A percentile compares a stretch with the other conserved stretches of the same genome.
Evolutionary conservation across 2,888 invertebrate species (phyloP).

Genomic region (Amphipoea oculea): DNA sequence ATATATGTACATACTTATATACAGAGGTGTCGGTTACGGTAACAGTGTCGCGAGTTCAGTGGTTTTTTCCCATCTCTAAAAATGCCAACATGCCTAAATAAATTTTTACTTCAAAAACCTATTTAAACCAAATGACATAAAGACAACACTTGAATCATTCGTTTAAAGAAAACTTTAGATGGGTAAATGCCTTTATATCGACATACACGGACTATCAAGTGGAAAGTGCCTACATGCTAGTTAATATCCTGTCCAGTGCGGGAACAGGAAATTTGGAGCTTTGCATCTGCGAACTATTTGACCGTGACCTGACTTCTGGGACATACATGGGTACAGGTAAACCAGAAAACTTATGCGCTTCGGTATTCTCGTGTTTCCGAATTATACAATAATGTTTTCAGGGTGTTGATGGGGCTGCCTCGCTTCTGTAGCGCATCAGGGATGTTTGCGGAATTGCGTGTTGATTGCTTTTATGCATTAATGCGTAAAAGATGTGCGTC

Average conservation of each 20-base stretch:
- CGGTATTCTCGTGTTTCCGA: neutral
- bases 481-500: too few species aligned
- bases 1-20: too few species aligned
- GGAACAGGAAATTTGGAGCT: slow-evolving; percentile 23
- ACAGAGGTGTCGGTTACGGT: too few species aligned
- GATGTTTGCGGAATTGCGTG: too few species aligned
- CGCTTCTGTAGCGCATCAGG: too few species aligned
- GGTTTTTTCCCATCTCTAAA: too few species aligned
- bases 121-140: neutral
- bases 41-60: too few species aligned
- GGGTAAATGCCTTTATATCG: neutral
- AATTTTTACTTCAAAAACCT: neutral
- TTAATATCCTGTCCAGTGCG: slow-evolving; percentile 28
- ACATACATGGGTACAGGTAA: neutral
- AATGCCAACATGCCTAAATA: too few species aligned
- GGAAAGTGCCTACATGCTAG: neutral
- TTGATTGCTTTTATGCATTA: too few species aligned
- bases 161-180: neutral
- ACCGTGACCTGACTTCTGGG: neutral
- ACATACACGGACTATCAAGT: neutral
- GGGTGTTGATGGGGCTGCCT: too few species aligned
- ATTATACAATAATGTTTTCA: neutral
- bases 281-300: slow-evolving; percentile 14
- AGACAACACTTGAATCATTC: neutral
- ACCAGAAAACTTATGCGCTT: neutral